Evolutionary conservation across 2,888 invertebrate species (phyloP).

Genomic region (Apamea epomidion): DNA sequence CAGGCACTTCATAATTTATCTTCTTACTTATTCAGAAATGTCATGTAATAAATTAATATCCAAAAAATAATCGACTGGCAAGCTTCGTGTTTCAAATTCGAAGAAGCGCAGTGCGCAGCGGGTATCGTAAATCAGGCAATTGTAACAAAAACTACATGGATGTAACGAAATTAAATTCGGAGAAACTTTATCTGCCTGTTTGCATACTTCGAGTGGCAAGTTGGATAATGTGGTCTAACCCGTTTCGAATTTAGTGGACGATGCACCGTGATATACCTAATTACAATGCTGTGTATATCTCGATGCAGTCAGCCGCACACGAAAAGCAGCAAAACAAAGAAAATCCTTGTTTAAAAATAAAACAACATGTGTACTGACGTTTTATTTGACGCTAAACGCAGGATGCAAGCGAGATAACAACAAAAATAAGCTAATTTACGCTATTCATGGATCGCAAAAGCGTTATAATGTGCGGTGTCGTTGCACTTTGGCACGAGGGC

Average conservation of each 20-base stretch:
- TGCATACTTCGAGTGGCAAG: constrained; percentile 56
- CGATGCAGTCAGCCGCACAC: constrained; percentile 32
- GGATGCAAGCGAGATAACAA: constrained; percentile 37
- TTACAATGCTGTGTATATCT: constrained; percentile 38
- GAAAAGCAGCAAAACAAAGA: constrained; percentile 51
- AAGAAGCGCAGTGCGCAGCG: constrained; percentile 42
- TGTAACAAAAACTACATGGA: constrained; percentile 48
- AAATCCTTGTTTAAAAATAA: constrained; percentile 42
- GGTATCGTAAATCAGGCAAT: constrained; percentile 42
- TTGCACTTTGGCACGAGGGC: constrained; percentile 53
- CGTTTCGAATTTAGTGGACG: constrained; percentile 46
- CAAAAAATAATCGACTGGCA: constrained; percentile 32
- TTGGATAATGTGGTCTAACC: constrained; percentile 51
- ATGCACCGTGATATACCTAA: constrained; percentile 42
- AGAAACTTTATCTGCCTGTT: constrained; percentile 61
- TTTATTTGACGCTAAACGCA: constrained; percentile 42
- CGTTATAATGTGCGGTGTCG: constrained; percentile 34
- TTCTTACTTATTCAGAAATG: constrained; percentile 7
- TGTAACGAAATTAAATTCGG: constrained; percentile 65
- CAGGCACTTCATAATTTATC: constrained; percentile 19
- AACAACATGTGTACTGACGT: constrained; percentile 30
- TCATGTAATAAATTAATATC: constrained; percentile 33
- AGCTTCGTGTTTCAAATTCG: constrained; percentile 50
- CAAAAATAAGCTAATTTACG: constrained; percentile 43
- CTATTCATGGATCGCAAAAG: constrained; percentile 35